These are phyloP conservation scores for Reticulitermes speratus DNA, from an alignment of 1,140 invertebrate genomes.

Conservation along the genomic window DNA sequence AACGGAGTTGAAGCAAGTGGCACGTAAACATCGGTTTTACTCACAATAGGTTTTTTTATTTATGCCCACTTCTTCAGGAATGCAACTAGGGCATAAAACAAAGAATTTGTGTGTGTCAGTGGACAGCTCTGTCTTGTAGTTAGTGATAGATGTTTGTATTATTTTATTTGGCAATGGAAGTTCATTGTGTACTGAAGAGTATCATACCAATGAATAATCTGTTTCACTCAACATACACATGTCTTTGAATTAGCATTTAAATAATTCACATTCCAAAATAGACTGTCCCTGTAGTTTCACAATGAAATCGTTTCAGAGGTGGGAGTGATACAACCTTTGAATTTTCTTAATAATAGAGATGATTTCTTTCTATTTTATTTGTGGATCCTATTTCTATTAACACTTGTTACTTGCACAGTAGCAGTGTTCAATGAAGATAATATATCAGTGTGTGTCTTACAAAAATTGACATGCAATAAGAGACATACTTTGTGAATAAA, in stretches of 20 bases:
- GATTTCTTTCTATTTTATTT: not conserved
- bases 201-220: not conserved
- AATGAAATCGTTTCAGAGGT: not conserved
- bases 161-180: not conserved
- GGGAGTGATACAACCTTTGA: not conserved
- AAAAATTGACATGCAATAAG: not conserved
- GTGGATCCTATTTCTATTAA: not conserved
- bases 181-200: not conserved
- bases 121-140: not conserved
- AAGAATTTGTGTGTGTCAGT: not conserved
- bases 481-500: not conserved
- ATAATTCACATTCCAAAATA: slow-evolving; percentile 9
- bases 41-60: no score
- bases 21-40: no score
- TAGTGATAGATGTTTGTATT: not conserved
- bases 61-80: no score
- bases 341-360: not conserved
- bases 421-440: not conserved
- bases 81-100: no score
- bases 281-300: not conserved
- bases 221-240: not conserved
- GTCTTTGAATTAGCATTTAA: not conserved
- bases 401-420: not conserved
- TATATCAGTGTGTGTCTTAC: not conserved
- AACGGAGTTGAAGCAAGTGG: no score